A percentile compares a stretch with the other conserved stretches of the same genome.
Conservation (phyloP, 2,888 invertebrate species). For the Agonopterix subpropinquella region DNA sequence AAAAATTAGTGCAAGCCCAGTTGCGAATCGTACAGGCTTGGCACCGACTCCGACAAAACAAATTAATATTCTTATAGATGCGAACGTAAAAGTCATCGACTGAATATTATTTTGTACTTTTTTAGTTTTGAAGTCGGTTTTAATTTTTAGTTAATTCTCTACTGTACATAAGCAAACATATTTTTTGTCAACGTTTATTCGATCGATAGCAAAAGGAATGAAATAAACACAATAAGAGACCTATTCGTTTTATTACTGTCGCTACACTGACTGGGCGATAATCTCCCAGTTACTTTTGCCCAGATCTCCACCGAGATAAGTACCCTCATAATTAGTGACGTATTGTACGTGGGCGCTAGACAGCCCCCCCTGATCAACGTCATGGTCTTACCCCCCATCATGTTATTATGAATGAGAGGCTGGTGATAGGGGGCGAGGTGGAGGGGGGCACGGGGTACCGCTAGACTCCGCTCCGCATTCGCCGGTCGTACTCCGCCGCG, state of each 20-base stretch:
- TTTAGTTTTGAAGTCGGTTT: no score
- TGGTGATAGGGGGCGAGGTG: slow-evolving; percentile 15
- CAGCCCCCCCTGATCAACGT: slow-evolving; percentile 25
- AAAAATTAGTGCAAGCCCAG: no score
- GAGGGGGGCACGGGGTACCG: slow-evolving; percentile 23
- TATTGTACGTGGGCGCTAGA: slow-evolving; percentile 33
- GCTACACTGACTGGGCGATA: slow-evolving; percentile 17
- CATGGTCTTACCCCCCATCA: slow-evolving; percentile 52
- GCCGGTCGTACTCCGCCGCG: slow-evolving; percentile 54
- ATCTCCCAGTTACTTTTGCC: slow-evolving; percentile 34
- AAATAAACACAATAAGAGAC: slow-evolving; percentile 24
- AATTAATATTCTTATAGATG: no score
- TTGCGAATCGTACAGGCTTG: no score
- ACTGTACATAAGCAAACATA: no score
- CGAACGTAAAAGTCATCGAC: no score
- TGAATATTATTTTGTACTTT: no score
- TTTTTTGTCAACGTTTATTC: no score
- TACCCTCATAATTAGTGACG: slow-evolving; percentile 35
- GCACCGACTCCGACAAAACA: no score
- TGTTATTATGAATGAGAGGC: slow-evolving; percentile 63
- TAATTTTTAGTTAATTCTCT: no score
- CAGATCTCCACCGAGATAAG: slow-evolving; percentile 22
- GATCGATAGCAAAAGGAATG: slow-evolving; percentile 2
- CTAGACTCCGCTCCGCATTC: slow-evolving; percentile 41
- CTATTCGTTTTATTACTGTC: slow-evolving; percentile 17